These are phyloP conservation scores for Goniozus legneri DNA, from an alignment of 1,140 invertebrate genomes.

Conservation along the genomic window DNA sequence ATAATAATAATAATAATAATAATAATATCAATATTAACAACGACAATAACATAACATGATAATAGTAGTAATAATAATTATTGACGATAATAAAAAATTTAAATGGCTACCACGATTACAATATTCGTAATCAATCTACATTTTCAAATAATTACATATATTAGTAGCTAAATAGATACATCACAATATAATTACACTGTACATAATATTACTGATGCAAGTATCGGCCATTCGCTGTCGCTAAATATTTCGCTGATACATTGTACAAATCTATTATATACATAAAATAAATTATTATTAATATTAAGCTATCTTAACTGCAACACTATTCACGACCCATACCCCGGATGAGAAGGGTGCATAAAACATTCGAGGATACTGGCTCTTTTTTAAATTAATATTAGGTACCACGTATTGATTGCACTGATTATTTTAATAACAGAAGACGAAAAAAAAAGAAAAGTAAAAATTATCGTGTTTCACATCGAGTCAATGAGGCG, in stretches of 20 bases:
- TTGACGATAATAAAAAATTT: no score
- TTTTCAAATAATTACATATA: slow-evolving; percentile 27
- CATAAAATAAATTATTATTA: slow-evolving; percentile 56
- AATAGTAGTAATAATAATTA: slow-evolving; percentile 28
- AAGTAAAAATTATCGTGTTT: slow-evolving; percentile 27
- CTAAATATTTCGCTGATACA: slow-evolving; percentile 32
- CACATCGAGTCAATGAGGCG: slow-evolving; percentile 35
- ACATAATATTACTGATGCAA: slow-evolving; percentile 49
- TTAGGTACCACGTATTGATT: slow-evolving; percentile 50
- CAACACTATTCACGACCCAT: slow-evolving; percentile 22
- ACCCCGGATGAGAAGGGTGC: slow-evolving; percentile 22
- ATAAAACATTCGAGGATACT: slow-evolving; percentile 41
- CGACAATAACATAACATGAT: neutral
- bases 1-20: neutral
- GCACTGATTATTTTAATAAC: slow-evolving; percentile 48
- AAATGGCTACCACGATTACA: no score
- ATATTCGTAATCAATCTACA: slow-evolving; percentile 12
- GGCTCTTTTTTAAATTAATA: slow-evolving; percentile 51
- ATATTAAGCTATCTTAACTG: slow-evolving; percentile 47
- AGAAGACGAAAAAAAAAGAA: slow-evolving; percentile 22
- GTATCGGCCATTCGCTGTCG: slow-evolving; percentile 22
- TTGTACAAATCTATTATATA: slow-evolving; percentile 52
- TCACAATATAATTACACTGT: slow-evolving; percentile 57
- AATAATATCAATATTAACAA: neutral
- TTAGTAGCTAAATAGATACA: slow-evolving; percentile 42